These are phyloP conservation scores for Micromesistius poutassou DNA, from an alignment of 2,797 vertebrate genomes.

Conservation along the genomic window DNA sequence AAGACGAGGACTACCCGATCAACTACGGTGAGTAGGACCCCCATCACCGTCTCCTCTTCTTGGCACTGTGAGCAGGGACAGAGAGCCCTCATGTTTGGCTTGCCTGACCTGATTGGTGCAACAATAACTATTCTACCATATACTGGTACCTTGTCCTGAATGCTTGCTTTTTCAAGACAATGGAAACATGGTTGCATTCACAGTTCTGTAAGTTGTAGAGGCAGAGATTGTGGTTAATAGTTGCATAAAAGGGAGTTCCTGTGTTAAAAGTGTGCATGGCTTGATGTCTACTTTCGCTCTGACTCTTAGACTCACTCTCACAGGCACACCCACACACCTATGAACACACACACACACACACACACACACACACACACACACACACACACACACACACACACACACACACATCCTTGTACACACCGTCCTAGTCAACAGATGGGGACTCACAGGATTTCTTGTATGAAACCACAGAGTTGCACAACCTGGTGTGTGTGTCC, in stretches of 20 bases:
- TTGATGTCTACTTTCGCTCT: not conserved
- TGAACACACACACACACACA: not conserved
- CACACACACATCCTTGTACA: not conserved
- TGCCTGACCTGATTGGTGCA: too few relatives aligned
- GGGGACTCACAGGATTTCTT: not conserved
- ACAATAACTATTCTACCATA: too few relatives aligned
- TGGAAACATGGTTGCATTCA: too few relatives aligned
- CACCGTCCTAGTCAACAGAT: not conserved
- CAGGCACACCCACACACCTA: not conserved
- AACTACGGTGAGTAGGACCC: not conserved
- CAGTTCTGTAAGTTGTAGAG: too few relatives aligned
- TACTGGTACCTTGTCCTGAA: too few relatives aligned
- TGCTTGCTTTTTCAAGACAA: too few relatives aligned
- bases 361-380: not conserved
- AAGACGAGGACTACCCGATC: not conserved
- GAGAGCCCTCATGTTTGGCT: not conserved
- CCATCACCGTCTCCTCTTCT: not conserved
- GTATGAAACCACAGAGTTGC: not conserved
- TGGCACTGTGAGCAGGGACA: not conserved
- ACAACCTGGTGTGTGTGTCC: not conserved
- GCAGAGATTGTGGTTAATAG: too few relatives aligned
- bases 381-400: not conserved
- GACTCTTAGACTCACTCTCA: not conserved
- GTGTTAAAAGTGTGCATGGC: not conserved
- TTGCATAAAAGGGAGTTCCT: not conserved